These are phyloP conservation scores for Alethe diademata DNA, from an alignment of 2,113 vertebrate species.

Conservation along the genomic window DNA sequence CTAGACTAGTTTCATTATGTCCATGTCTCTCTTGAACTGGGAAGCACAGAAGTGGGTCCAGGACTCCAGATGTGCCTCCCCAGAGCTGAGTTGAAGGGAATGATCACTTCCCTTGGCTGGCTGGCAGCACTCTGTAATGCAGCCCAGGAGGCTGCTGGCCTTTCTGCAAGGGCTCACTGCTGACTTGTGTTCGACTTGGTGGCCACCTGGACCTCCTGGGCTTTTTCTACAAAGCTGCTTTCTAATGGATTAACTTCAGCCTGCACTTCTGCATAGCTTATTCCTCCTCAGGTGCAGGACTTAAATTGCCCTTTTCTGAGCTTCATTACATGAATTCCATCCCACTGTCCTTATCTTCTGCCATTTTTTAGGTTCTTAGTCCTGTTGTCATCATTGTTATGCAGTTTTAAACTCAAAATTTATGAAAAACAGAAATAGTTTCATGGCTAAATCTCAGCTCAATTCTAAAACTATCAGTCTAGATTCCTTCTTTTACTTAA, in stretches of 20 bases:
- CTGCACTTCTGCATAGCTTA: background rate
- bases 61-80: background rate
- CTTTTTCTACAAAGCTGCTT: background rate
- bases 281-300: background rate
- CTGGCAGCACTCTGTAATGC: background rate
- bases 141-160: background rate
- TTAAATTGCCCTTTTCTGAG: background rate
- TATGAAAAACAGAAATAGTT: background rate
- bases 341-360: background rate
- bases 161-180: background rate
- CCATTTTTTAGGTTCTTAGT: background rate
- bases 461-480: background rate
- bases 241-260: background rate
- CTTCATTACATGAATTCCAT: background rate
- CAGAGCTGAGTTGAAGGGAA: background rate
- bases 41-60: background rate
- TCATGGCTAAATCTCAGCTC: background rate
- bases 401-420: background rate
- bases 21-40: background rate
- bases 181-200: background rate
- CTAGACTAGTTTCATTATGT: background rate
- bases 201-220: fast-evolving
- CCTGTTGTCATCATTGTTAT: background rate
- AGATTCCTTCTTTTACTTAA: background rate
- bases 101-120: background rate